Evolutionary conservation across 1,140 invertebrate species (phyloP).

Genomic region (Drosophila ananassae): DNA sequence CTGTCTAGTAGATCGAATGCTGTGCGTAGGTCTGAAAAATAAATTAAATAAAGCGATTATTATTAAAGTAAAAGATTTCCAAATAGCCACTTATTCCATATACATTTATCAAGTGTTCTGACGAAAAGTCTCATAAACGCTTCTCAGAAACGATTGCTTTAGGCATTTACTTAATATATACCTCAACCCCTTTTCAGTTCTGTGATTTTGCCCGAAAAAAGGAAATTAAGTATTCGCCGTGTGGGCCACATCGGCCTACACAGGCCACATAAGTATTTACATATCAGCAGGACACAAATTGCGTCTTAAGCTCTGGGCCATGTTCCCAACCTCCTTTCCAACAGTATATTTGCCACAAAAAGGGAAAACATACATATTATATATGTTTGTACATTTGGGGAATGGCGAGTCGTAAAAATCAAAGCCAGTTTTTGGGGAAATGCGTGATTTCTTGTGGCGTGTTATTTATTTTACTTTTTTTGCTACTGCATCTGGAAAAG

Average conservation of each 20-base stretch:
- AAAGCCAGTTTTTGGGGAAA: slow-evolving; percentile 48
- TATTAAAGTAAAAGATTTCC: neutral
- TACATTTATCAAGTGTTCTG: neutral
- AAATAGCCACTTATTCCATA: too few species aligned
- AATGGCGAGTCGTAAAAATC: slow-evolving; percentile 49
- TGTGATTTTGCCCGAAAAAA: slow-evolving; percentile 12
- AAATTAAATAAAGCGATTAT: neutral
- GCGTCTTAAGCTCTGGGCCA: slow-evolving; percentile 17
- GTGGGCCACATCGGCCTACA: slow-evolving; percentile 8
- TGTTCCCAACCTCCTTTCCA: neutral
- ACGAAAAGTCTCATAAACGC: neutral
- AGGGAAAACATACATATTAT: slow-evolving; percentile 1
- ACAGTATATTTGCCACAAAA: slow-evolving; percentile 38
- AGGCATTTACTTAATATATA: neutral
- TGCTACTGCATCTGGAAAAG: slow-evolving; percentile 13
- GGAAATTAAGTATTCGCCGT: slow-evolving; percentile 38
- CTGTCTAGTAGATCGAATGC: slow-evolving; percentile 90
- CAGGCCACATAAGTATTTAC: slow-evolving; percentile 29
- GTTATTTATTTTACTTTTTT: slow-evolving; percentile 4
- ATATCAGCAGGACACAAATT: slow-evolving; percentile 39
- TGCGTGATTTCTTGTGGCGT: slow-evolving; percentile 56
- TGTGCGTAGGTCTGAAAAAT: slow-evolving; percentile 88
- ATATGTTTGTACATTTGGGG: too few species aligned
- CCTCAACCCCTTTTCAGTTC: neutral
- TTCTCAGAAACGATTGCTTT: neutral